phyloP scores from a whole-genome alignment of 2,113 vertebrate genomes.

The Marmota monax region DNA sequence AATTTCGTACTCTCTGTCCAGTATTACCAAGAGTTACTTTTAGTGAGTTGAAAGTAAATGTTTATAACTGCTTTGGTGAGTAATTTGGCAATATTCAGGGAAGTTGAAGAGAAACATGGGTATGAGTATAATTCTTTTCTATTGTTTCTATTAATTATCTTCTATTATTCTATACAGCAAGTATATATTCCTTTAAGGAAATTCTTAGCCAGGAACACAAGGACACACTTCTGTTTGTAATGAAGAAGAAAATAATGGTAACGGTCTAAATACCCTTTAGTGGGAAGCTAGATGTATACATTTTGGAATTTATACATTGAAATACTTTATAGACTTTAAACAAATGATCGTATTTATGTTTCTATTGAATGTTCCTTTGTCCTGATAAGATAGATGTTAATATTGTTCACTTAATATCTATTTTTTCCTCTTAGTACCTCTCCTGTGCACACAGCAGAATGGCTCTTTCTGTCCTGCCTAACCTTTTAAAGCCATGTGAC shows the following conservation, averaged over 20 bases:
- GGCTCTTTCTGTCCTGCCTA: neutral
- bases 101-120: neutral
- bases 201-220: neutral
- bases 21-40: neutral
- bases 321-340: neutral
- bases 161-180: neutral
- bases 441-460: neutral
- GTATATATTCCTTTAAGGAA: constrained; percentile 40
- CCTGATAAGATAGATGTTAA: neutral
- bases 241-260: neutral
- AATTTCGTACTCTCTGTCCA: neutral
- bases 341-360: neutral
- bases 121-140: neutral
- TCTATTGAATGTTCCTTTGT: neutral
- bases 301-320: neutral
- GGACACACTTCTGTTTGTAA: constrained; percentile 39
- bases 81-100: neutral
- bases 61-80: constrained; percentile 17
- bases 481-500: neutral
- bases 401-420: neutral
- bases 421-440: neutral
- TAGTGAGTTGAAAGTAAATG: neutral
- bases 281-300: neutral
- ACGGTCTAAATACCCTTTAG: neutral
- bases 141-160: neutral